Percentiles rank a stretch among this genome's conserved stretches.
Evolutionary conservation across 2,113 vertebrate species (phyloP).

Genomic region (cattle (Bos taurus)): ARS-UCD2.0 NC_037348.1:42836001-42836500

Average conservation of each 20-base stretch:
- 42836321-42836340: not conserved
- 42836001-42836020: not conserved
- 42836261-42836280: not conserved
- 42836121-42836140: not conserved
- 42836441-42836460: not conserved
- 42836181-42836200: not conserved
- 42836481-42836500: not conserved
- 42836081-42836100: not conserved
- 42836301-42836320: not conserved
- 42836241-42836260: not conserved
- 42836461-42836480: not conserved
- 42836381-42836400: not conserved
- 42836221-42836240: not conserved
- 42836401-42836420: not conserved
- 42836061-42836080: conserved; percentile 12
- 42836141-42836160: not conserved
- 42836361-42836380: not conserved
- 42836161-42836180: not conserved
- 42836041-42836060: not conserved
- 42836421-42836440: not conserved
- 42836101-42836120: not conserved
- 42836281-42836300: not conserved
- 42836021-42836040: not conserved
- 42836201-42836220: not conserved
- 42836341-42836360: not conserved